Base-by-base conservation (phyloP, 2,113 vertebrate genomes). In the Gadus chalcogrammus region DNA sequence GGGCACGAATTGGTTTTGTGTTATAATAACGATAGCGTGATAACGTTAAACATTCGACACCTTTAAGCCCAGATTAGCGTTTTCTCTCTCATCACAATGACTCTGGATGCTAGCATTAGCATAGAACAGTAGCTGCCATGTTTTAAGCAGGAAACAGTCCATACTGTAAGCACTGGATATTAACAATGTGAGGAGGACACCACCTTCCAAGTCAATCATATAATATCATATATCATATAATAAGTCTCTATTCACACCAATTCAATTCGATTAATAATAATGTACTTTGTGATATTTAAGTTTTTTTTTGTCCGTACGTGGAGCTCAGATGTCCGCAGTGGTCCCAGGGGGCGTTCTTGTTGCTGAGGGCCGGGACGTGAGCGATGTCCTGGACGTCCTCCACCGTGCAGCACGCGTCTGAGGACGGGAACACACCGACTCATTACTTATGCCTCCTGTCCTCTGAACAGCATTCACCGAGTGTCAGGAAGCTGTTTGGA, bases 381-480 rank as follows among this genome's bases (percentile, higher is more conserved):
- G 66, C 67, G 17, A 93, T 75, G 55, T 91, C 90, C 76, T 84
- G 81, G 65, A 87, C 77, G 69, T 89, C 66, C 4, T 82, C 80
- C 7, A 85, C 78, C 1, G 88, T 85, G 74, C 92, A 94, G 67
- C 92, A 94, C 66, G 90, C 84, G 42, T 88, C 90, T 93, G 82
- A 78, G 31, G 69, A 15, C 65, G 66, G 61, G 64, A 72, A 76
- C 12, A 62, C 9, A 24, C 13, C 9, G 8, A 17, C 6, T 11
- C 42, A 13, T 48, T 48, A 48, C 9, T 8, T 0, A 48, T 42
- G 9, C 3, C 12, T 11, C 9, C 31, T 11, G 12, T 13, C 42
- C 42, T 6, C 42, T 48, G 42, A 9, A 9, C 42, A 6, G 42
- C 5, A 0, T 0, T 48, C 42, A 48, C 9, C 42, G 1, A 48